Conservation (phyloP, 2,797 vertebrate species). For the Zenarchopterus dispar region DNA sequence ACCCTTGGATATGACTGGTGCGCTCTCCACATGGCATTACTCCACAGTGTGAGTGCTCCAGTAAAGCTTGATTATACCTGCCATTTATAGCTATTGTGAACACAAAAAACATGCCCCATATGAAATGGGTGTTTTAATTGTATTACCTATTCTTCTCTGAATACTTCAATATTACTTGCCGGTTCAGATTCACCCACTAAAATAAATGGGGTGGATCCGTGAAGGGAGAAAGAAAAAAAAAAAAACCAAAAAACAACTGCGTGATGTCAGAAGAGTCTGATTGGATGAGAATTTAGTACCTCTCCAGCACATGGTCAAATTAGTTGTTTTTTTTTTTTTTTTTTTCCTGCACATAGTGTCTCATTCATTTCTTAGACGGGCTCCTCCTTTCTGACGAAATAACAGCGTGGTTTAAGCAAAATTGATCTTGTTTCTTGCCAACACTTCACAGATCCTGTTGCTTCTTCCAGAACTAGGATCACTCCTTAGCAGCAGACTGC, state of each 20-base stretch:
- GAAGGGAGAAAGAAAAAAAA: too few species aligned
- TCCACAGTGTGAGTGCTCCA: conserved; percentile 12
- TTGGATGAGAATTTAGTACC: conserved; percentile 46
- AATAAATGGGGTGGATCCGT: background rate
- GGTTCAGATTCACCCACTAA: background rate
- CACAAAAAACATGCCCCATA: too few species aligned
- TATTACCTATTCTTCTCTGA: background rate
- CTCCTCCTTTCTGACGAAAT: conserved; percentile 96
- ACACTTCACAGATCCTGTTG: conserved; percentile 76
- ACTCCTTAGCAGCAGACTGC: conserved; percentile 66
- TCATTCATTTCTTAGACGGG: conserved; percentile 84
- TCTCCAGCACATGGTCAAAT: conserved; percentile 53
- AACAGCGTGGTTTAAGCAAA: conserved; percentile 89
- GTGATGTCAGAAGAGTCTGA: conserved; percentile 16
- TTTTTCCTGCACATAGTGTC: conserved; percentile 68
- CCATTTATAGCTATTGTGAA: too few species aligned
- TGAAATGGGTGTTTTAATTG: too few species aligned
- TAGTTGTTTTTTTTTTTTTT: conserved; percentile 4
- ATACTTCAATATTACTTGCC: background rate
- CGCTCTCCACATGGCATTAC: conserved; percentile 13
- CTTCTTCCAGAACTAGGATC: conserved; percentile 70
- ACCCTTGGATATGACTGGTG: conserved; percentile 20
- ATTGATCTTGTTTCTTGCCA: conserved; percentile 88
- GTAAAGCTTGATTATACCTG: background rate
- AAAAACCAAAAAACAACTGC: too few species aligned